Evolutionary conservation across 1,140 invertebrate genomes (phyloP).

Genomic region (Parasteatoda tepidariorum): DNA sequence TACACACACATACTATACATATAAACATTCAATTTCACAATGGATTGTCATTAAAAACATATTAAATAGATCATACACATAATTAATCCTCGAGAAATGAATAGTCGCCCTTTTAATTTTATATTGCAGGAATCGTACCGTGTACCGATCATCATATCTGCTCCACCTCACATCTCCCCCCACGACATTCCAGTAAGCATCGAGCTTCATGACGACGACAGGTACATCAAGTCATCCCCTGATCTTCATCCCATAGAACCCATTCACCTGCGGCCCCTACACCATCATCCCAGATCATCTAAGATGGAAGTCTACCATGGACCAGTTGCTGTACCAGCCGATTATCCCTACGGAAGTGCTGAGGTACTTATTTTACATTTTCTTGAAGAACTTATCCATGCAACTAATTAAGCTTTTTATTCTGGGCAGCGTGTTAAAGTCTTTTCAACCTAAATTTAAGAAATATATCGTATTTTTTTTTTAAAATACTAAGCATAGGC

Average conservation of each 20-base stretch:
- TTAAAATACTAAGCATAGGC: too few species aligned
- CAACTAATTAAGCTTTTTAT: too few species aligned
- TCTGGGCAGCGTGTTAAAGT: too few species aligned
- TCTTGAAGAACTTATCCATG: too few species aligned
- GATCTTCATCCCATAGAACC: constrained; percentile 39
- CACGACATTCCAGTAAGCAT: constrained; percentile 16
- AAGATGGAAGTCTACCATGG: constrained; percentile 10
- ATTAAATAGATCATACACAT: too few species aligned
- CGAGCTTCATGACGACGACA: constrained; percentile 28
- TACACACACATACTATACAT: too few species aligned
- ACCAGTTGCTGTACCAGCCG: constrained; percentile 17
- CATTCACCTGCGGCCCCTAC: constrained; percentile 15
- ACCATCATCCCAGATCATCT: neutral
- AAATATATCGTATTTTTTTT: too few species aligned
- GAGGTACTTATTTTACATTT: constrained; percentile 13
- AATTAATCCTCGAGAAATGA: too few species aligned
- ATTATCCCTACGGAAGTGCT: constrained; percentile 15
- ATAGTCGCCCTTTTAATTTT: too few species aligned
- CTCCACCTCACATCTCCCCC: neutral
- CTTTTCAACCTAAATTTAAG: too few species aligned
- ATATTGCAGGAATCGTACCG: constrained; percentile 29
- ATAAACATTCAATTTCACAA: too few species aligned
- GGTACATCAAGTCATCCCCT: neutral
- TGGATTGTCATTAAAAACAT: too few species aligned
- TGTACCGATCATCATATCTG: constrained; percentile 24